Conservation (phyloP, 1,140 invertebrate genomes). For the Lysiphlebus fabarum region DNA sequence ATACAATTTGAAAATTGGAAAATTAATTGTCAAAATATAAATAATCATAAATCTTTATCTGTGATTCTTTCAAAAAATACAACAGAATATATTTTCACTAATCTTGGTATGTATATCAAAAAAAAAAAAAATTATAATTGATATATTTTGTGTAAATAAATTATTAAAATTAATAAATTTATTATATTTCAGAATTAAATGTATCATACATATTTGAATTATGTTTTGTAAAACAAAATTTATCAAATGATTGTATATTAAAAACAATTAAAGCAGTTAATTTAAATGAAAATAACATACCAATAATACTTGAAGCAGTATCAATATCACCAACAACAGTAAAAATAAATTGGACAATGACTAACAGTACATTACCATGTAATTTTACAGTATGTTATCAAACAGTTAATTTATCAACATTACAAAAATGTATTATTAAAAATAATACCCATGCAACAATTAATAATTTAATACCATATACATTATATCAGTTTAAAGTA, state of each 20-base stretch:
- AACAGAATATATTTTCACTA: conserved; percentile 49
- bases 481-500: conserved; percentile 63
- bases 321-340: conserved; percentile 54
- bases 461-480: conserved; percentile 59
- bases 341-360: conserved; percentile 52
- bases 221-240: conserved; percentile 39
- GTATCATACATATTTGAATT: conserved; percentile 52
- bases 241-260: conserved; percentile 37
- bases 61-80: conserved; percentile 45
- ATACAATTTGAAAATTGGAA: conserved; percentile 50
- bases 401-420: conserved; percentile 39
- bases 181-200: conserved; percentile 38
- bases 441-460: conserved; percentile 52
- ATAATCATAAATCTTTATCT: conserved; percentile 41
- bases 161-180: conserved; percentile 10
- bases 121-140: too few relatives aligned
- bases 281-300: conserved; percentile 37
- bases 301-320: conserved; percentile 53
- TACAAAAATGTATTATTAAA: conserved; percentile 39
- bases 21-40: conserved; percentile 52
- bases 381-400: conserved; percentile 57
- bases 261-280: conserved; percentile 38
- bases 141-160: too few relatives aligned
- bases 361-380: conserved; percentile 36
- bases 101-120: too few relatives aligned